phyloP scores from a whole-genome alignment of 2,797 vertebrate species.

The Cuniculus paca region DNA sequence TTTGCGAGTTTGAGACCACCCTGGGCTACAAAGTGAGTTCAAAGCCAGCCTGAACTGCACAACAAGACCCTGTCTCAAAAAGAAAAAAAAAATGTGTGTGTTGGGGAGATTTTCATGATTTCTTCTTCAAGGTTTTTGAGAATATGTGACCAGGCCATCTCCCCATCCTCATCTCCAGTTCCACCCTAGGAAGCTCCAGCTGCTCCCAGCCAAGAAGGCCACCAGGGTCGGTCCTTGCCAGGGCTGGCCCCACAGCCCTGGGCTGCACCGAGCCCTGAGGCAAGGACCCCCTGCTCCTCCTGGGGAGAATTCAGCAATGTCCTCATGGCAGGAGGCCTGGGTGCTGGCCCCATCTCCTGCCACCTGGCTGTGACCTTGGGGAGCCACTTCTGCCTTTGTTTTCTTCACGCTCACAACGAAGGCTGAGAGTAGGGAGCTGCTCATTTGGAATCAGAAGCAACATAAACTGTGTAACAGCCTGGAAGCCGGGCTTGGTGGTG shows the following conservation, averaged over 20 bases:
- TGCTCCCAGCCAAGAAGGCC: background rate
- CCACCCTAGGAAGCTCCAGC: background rate
- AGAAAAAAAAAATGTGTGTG: background rate
- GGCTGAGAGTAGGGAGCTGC: background rate
- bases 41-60: background rate
- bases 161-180: background rate
- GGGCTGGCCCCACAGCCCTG: background rate
- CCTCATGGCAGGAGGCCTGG: background rate
- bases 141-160: rapidly evolving
- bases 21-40: no score
- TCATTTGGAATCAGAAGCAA: background rate
- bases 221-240: rapidly evolving
- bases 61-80: background rate
- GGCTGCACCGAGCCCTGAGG: background rate
- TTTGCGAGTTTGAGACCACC: no score
- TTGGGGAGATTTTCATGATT: background rate
- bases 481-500: background rate
- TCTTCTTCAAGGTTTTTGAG: background rate
- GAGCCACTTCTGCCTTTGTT: background rate
- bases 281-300: rapidly evolving
- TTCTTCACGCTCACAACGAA: background rate
- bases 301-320: background rate
- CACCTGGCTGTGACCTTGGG: background rate
- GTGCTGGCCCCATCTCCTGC: background rate
- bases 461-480: background rate